These are phyloP conservation scores for Coturnix japonica DNA, from an alignment of 2,113 vertebrate species.

Conservation along the genomic window DNA sequence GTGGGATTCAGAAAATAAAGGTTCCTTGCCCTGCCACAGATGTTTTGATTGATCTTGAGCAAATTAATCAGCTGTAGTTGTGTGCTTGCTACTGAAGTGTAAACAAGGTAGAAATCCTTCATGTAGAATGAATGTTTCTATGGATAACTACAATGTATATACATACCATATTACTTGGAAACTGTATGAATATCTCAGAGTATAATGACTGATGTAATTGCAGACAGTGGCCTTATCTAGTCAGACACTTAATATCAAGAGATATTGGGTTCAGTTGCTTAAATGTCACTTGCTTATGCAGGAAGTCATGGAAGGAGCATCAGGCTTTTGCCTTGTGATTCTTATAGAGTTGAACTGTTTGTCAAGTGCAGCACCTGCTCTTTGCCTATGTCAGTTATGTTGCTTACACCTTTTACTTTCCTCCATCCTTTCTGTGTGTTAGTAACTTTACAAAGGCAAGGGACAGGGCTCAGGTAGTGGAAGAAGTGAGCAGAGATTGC, in stretches of 20 bases:
- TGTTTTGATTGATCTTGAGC: not conserved
- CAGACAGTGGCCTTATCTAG: conserved; percentile 35
- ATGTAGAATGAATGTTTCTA: not conserved
- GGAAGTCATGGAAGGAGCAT: not conserved
- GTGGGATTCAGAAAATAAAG: not conserved
- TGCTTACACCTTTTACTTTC: not conserved
- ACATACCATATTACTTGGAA: conserved; percentile 4
- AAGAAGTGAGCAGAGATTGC: not conserved
- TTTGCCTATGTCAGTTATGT: not conserved
- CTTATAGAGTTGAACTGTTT: not conserved
- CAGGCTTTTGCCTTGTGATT: conserved; percentile 7
- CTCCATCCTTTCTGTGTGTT: not conserved
- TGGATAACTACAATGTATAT: not conserved
- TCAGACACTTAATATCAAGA: conserved; percentile 56
- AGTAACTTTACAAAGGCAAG: not conserved
- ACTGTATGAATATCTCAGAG: conserved; percentile 56
- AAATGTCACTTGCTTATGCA: conserved; percentile 34
- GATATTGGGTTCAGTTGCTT: conserved; percentile 46
- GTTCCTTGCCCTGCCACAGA: not conserved
- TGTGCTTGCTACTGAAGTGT: not conserved
- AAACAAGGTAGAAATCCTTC: not conserved
- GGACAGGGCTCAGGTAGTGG: not conserved
- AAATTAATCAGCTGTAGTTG: not conserved
- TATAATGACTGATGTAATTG: conserved; percentile 40
- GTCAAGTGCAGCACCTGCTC: not conserved